Conservation (phyloP, 2,888 invertebrate genomes). For the Salticus scenicus region DNA sequence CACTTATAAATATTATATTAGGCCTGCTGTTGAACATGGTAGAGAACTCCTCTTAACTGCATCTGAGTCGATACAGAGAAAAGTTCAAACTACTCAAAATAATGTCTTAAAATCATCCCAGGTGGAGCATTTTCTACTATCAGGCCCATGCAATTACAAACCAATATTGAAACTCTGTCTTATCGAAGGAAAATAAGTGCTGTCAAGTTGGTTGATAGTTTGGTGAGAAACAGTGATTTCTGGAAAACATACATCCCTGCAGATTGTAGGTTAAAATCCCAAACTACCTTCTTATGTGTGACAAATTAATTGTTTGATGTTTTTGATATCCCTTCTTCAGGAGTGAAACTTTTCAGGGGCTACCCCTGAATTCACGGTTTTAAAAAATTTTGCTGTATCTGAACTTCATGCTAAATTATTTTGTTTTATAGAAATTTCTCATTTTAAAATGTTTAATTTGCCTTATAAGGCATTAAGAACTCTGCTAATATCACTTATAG, state of each 20-base stretch:
- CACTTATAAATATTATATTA: slow-evolving; percentile 18
- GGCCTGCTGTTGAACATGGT: neutral
- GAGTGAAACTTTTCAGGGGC: too few relatives aligned
- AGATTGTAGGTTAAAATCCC: neutral
- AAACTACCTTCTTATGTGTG: neutral
- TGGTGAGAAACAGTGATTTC: neutral
- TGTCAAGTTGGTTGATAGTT: neutral
- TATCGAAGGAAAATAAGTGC: neutral
- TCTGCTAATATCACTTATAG: too few relatives aligned
- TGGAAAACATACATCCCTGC: neutral
- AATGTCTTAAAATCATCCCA: too few relatives aligned
- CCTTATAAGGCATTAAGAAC: too few relatives aligned
- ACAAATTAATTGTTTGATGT: neutral
- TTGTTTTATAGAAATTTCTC: too few relatives aligned
- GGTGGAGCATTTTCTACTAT: neutral
- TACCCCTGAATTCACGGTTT: too few relatives aligned
- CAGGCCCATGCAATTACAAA: neutral
- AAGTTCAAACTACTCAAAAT: too few relatives aligned
- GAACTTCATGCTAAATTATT: too few relatives aligned
- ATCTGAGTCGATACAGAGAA: too few relatives aligned
- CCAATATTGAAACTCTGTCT: neutral
- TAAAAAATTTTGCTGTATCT: too few relatives aligned
- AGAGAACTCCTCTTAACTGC: too few relatives aligned
- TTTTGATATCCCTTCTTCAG: neutral
- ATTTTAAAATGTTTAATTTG: too few relatives aligned